These are phyloP conservation scores for Drosophila teissieri DNA, from an alignment of 1,140 invertebrate species.

Conservation along the genomic window DNA sequence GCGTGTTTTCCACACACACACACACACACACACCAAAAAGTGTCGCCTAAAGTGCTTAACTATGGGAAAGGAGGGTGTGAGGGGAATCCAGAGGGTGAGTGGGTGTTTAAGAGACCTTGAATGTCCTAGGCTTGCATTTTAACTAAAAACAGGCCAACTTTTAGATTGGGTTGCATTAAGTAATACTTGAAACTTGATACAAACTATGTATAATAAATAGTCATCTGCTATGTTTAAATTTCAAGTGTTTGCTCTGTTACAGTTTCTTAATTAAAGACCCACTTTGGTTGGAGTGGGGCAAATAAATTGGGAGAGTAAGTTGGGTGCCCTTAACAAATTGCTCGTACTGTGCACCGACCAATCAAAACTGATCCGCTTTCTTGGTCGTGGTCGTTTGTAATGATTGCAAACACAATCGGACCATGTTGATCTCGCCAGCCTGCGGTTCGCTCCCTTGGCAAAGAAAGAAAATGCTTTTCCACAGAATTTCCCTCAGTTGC, in stretches of 20 bases:
- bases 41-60: conserved; percentile 45
- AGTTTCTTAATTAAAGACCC: conserved; percentile 49
- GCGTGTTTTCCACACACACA: conserved; percentile 37
- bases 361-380: conserved; percentile 63
- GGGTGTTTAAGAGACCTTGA: conserved; percentile 49
- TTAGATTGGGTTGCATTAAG: too few relatives aligned
- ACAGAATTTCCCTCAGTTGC: conserved; percentile 72
- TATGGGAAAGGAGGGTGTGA: not conserved
- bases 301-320: conserved; percentile 26
- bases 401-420: conserved; percentile 82
- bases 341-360: conserved; percentile 27
- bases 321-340: conserved; percentile 56
- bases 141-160: conserved; percentile 32
- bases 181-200: too few relatives aligned
- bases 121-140: conserved; percentile 55
- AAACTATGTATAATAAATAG: too few relatives aligned
- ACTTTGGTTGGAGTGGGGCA: not conserved
- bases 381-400: conserved; percentile 74
- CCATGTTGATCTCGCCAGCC: conserved; percentile 74
- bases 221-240: too few relatives aligned
- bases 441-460: conserved; percentile 13
- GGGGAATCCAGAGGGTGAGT: not conserved
- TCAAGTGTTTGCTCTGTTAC: too few relatives aligned
- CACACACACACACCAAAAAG: conserved; percentile 34
- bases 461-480: conserved; percentile 65